Conservation (phyloP, 2,113 vertebrate species). For the Pseudois nayaur region DNA sequence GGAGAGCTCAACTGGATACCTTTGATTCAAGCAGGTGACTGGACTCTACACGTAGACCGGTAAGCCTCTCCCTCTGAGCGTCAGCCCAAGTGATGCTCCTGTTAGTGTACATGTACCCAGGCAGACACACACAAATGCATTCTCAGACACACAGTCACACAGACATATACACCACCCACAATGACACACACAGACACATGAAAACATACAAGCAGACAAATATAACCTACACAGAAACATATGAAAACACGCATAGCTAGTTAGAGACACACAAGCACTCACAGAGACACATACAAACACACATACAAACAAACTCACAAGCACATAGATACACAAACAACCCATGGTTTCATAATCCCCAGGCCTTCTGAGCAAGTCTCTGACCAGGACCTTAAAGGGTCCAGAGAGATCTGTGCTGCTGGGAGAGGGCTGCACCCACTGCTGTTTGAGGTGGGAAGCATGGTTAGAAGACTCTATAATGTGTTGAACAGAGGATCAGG, state of each 20-base stretch:
- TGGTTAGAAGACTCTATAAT: background rate
- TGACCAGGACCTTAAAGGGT: background rate
- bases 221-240: background rate
- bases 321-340: background rate
- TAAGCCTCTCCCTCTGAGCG: background rate
- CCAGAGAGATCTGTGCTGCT: background rate
- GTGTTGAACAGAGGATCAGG: background rate
- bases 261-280: background rate
- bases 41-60: background rate
- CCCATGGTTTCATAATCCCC: background rate
- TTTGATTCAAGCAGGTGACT: background rate
- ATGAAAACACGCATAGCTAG: background rate
- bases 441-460: accelerated
- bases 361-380: background rate
- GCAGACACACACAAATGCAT: background rate
- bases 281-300: background rate
- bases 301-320: background rate
- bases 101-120: background rate
- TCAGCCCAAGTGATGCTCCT: background rate
- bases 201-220: background rate
- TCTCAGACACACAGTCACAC: background rate
- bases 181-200: background rate
- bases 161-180: background rate
- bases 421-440: background rate
- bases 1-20: slow-evolving; percentile 58